These are phyloP conservation scores for Crocuta crocuta DNA, from an alignment of 2,113 vertebrate genomes.

Conservation along the genomic window DNA sequence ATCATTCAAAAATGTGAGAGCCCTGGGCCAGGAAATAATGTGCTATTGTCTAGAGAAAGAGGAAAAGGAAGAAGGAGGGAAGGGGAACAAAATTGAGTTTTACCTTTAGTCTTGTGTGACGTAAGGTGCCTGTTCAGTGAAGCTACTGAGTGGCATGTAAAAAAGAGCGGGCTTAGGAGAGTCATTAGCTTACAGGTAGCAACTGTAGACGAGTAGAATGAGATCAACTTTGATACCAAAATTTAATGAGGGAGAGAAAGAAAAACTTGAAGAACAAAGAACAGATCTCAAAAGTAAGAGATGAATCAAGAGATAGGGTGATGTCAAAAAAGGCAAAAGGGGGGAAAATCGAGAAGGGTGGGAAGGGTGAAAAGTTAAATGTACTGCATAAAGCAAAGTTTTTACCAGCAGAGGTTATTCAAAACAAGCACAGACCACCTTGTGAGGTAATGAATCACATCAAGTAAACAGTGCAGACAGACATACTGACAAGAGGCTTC, in stretches of 20 bases:
- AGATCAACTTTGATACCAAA: not conserved
- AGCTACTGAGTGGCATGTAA: not conserved
- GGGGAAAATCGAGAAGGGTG: not conserved
- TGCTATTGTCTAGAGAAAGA: not conserved
- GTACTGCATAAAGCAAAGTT: not conserved
- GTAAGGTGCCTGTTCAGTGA: not conserved
- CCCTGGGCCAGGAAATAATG: not conserved
- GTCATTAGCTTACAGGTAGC: not conserved
- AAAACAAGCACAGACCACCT: slow-evolving; percentile 32
- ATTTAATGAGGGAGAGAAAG: not conserved
- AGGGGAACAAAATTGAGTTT: not conserved
- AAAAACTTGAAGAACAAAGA: slow-evolving; percentile 39
- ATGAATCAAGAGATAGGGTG: not conserved
- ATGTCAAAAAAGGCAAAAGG: not conserved
- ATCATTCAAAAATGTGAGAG: not conserved
- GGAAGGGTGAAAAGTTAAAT: not conserved
- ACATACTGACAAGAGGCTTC: not conserved
- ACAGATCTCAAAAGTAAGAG: not conserved
- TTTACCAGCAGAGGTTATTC: slow-evolving; percentile 36
- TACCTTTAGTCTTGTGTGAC: not conserved
- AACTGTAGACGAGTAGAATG: not conserved
- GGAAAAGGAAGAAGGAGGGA: not conserved
- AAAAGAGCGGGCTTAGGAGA: not conserved
- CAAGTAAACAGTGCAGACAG: not conserved
- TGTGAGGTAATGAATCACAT: not conserved